Evolutionary conservation across 2,113 vertebrate species (phyloP).

Genomic region (Gymnogyps californianus): DNA sequence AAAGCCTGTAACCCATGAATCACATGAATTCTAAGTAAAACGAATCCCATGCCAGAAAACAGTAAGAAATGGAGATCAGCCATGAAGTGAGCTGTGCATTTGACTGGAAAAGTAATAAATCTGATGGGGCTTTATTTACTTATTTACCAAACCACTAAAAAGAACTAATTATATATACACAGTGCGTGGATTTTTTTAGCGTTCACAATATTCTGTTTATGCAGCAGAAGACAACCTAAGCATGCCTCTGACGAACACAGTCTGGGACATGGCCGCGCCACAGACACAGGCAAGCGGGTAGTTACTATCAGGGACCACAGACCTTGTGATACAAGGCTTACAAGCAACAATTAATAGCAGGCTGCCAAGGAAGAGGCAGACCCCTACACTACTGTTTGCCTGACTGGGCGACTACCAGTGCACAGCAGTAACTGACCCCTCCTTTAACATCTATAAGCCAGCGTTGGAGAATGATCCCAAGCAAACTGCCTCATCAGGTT

Average conservation of each 20-base stretch:
- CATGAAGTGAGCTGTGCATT: background rate
- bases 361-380: background rate
- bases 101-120: background rate
- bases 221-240: background rate
- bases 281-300: background rate
- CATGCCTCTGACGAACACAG: background rate
- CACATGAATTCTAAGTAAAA: constrained; percentile 6
- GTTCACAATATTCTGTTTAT: background rate
- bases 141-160: background rate
- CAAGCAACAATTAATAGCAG: background rate
- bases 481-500: background rate
- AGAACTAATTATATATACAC: background rate
- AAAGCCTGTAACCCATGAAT: constrained; percentile 9
- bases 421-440: fast-evolving
- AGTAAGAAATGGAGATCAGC: background rate
- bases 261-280: background rate
- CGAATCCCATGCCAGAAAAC: background rate
- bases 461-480: fast-evolving
- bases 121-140: background rate
- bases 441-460: background rate
- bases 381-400: background rate
- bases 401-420: background rate
- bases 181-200: background rate
- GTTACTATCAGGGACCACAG: background rate
- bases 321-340: fast-evolving